A percentile compares a stretch with the other conserved stretches of the same genome.
Conservation (phyloP, 2,888 invertebrate genomes). For the Andrena bucephala region DNA sequence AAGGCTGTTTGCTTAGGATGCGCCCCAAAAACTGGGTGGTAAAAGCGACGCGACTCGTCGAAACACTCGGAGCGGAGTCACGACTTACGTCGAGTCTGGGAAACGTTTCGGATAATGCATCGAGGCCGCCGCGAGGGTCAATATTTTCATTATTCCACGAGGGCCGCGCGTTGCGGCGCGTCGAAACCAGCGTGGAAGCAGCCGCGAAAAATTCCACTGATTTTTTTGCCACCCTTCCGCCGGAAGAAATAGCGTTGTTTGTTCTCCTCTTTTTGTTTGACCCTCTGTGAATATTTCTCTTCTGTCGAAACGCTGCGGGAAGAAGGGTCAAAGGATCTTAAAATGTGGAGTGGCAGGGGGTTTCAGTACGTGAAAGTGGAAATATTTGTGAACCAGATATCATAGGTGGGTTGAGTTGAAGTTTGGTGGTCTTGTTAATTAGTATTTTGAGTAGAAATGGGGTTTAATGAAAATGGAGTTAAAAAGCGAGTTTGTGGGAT, state of each 20-base stretch:
- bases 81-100: conserved; percentile 34
- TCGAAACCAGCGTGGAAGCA: conserved; percentile 15
- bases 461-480: too few species aligned
- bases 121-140: conserved; percentile 63
- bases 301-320: background rate
- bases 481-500: too few species aligned
- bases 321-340: background rate
- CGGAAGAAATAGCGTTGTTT: background rate
- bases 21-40: conserved; percentile 73
- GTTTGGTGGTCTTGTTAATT: too few species aligned
- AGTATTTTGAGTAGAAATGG: too few species aligned
- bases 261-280: conserved; percentile 12
- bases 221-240: conserved; percentile 21
- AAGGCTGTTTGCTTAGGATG: conserved; percentile 77
- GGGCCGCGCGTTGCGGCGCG: conserved; percentile 18
- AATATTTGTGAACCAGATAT: too few species aligned
- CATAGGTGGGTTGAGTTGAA: too few species aligned
- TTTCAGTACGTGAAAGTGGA: background rate
- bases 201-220: conserved; percentile 21
- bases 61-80: conserved; percentile 61
- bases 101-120: conserved; percentile 64
- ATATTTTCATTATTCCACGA: conserved; percentile 74
- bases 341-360: background rate
- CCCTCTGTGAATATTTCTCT: conserved; percentile 32
- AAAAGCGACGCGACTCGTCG: conserved; percentile 70